Conservation (phyloP, 2,113 vertebrate genomes). For the Brachypteracias leptosomus region DNA sequence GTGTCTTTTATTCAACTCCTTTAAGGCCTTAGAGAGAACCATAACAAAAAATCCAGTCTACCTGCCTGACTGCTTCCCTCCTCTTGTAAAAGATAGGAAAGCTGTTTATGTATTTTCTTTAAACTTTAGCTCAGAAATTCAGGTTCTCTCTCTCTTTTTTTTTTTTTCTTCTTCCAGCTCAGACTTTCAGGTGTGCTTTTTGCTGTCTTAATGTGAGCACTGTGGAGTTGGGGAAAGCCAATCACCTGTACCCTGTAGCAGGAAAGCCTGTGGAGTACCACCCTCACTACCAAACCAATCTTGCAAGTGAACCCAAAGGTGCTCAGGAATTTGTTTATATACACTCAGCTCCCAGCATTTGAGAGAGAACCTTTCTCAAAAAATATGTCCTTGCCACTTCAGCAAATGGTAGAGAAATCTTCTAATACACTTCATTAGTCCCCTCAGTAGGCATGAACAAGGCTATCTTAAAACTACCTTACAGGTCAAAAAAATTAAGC, state of each 20-base stretch:
- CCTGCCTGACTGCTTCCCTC: background rate
- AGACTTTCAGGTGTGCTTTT: background rate
- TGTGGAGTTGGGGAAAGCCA: background rate
- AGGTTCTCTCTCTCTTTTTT: background rate
- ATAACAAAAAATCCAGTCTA: background rate
- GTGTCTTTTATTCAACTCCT: background rate
- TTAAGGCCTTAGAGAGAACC: background rate
- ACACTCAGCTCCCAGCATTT: background rate
- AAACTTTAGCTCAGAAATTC: background rate
- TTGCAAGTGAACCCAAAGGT: background rate
- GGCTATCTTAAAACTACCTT: background rate
- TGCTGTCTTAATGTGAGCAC: background rate
- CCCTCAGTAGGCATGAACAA: background rate
- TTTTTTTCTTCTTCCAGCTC: background rate
- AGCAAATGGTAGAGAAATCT: background rate
- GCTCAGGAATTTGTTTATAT: background rate
- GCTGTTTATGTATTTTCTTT: background rate
- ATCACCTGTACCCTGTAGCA: background rate
- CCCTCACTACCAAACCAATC: background rate
- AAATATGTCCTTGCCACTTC: background rate
- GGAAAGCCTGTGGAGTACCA: background rate
- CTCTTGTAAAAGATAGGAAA: background rate
- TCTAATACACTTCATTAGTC: background rate
- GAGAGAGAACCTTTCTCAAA: background rate
- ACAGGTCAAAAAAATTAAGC: background rate